A percentile compares a stretch with the other conserved stretches of the same genome.
Evolutionary conservation across 2,797 vertebrate species (phyloP).

Genomic region (Dendrocincla fuliginosa): DNA sequence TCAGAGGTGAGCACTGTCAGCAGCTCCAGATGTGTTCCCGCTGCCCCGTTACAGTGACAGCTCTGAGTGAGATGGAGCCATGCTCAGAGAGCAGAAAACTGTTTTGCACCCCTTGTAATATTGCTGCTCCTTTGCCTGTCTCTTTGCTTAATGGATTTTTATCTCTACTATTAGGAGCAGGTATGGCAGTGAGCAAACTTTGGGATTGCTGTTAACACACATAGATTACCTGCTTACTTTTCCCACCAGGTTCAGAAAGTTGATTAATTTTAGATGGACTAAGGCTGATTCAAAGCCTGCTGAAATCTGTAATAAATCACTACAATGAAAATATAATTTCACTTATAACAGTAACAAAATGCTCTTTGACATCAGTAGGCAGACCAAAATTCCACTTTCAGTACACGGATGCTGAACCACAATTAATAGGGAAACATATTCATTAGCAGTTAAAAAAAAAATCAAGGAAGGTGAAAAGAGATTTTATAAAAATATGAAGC

Average conservation of each 20-base stretch:
- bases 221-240: slow-evolving; percentile 31
- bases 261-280: slow-evolving; percentile 43
- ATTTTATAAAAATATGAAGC: not conserved
- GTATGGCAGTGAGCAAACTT: not conserved
- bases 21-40: not conserved
- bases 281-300: not conserved
- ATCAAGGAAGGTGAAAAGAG: not conserved
- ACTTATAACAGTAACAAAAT: not conserved
- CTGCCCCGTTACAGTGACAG: not conserved
- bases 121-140: not conserved
- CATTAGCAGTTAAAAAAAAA: not conserved
- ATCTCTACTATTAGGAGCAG: not conserved
- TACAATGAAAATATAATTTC: slow-evolving; percentile 35
- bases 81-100: not conserved
- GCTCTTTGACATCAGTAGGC: not conserved
- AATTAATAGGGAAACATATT: not conserved
- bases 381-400: not conserved
- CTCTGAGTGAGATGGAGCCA: not conserved
- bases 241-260: slow-evolving; percentile 24
- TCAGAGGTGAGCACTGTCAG: not conserved
- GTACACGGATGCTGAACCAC: not conserved
- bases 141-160: not conserved
- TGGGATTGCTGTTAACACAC: not conserved
- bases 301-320: slow-evolving; percentile 44
- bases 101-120: not conserved